Conservation (phyloP, 2,888 invertebrate species). For the Volucella zonaria region DNA sequence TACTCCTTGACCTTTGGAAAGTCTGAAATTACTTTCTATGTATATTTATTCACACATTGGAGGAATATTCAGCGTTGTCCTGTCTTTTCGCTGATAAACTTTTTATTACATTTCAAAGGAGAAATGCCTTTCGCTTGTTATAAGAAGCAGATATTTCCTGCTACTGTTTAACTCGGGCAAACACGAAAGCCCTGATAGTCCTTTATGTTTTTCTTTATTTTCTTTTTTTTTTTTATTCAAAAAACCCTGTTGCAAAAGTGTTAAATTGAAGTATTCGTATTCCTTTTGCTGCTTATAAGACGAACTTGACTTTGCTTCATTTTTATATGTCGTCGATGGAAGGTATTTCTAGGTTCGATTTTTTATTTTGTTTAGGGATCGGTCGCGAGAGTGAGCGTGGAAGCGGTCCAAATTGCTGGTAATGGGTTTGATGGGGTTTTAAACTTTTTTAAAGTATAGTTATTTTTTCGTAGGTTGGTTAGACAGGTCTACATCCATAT, state of each 20-base stretch:
- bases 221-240: not conserved
- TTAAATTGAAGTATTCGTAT: not conserved
- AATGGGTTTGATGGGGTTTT: too few relatives aligned
- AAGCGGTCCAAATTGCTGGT: too few relatives aligned
- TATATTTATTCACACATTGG: not conserved
- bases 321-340: not conserved
- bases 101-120: constrained; percentile 7
- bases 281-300: not conserved
- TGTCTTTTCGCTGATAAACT: not conserved
- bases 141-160: constrained; percentile 6
- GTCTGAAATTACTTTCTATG: not conserved
- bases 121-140: not conserved
- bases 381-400: too few relatives aligned
- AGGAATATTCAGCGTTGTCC: not conserved
- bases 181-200: not conserved
- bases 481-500: too few relatives aligned
- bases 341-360: too few relatives aligned
- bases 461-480: too few relatives aligned
- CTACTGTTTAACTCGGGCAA: constrained; percentile 11
- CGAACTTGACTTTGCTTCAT: not conserved
- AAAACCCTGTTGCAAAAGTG: constrained; percentile 3
- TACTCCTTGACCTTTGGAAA: constrained; percentile 35
- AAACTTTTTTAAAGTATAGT: too few relatives aligned
- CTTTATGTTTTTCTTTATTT: not conserved
- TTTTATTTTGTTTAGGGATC: too few relatives aligned